Evolutionary conservation across 2,888 invertebrate genomes (phyloP), one percentile per base, ranked within the genome.

Genomic region (Dinocampus coccinellae): DNA sequence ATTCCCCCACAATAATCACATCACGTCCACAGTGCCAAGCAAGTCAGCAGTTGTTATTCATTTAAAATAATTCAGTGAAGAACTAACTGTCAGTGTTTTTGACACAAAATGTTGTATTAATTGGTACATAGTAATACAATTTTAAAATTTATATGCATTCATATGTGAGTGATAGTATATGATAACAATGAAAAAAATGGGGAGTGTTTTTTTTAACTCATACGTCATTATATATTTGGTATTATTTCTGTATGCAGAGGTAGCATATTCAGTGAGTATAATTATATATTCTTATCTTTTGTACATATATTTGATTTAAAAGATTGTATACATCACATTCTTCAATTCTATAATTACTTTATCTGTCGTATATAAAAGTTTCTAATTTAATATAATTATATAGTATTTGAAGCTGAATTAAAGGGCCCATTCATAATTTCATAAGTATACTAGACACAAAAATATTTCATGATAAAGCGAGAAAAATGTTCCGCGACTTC

Each of bases 231-330:
- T 34, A 16, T 70, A n/a, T 34, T 42, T 74, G 16, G 42, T 36
- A 10, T 20, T 65, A 9, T 10, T 69, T 20, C 22, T 60, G 52
- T 34, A 70, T 39, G 47, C 66, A 33, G 75, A 70, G 29, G 42
- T 74, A 24, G 73, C 57, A n/a, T 33, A 52, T 57, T 77, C 78
- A 75, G 81, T 82, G 76, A 74, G 75, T 66, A 42, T 24, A 57
- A 22, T 66, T 20, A 20, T 36, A 33, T 11, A 66, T 53, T 24
- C 52, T 58, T 22, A 47, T 36, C n/a, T 22, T 39, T 1, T 34
- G 2, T 55, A 55, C 16, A 47, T 47, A n/a, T 2, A 20, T 4
- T 29, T 3, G 29, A 29, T 29, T n/a, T n/a, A n/a, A n/a, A n/a
- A n/a, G n/a, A n/a, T n/a, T n/a, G n/a, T n/a, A n/a, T n/a, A n/a